A percentile compares a stretch with the other conserved stretches of the same genome.
Evolutionary conservation across 2,888 invertebrate species (phyloP).

Genomic region (Eretmocerus hayati): DNA sequence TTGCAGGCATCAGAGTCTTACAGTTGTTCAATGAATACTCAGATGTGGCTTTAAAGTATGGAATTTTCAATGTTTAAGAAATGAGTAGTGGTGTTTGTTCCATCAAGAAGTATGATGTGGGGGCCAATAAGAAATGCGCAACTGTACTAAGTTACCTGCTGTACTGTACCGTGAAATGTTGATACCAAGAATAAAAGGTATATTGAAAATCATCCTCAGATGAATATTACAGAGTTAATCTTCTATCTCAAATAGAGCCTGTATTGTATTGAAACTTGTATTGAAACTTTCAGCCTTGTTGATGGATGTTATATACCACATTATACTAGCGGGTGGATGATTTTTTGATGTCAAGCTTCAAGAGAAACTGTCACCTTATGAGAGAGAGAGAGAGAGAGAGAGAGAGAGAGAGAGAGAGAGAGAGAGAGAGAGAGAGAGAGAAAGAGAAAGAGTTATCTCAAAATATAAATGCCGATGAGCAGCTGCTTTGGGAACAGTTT

Average conservation of each 20-base stretch:
- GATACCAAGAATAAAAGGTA: constrained; percentile 88
- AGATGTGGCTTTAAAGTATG: constrained; percentile 95
- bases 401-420: no score
- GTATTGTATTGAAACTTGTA: neutral
- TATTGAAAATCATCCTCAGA: constrained; percentile 84
- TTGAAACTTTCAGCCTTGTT: constrained; percentile 48
- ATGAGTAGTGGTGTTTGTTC: constrained; percentile 90
- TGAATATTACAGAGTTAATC: constrained; percentile 77
- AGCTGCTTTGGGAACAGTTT: constrained; percentile 91
- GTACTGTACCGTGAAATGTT: constrained; percentile 81
- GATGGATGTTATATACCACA: constrained; percentile 63
- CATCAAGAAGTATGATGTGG: constrained; percentile 97
- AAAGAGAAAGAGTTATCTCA: constrained; percentile 77
- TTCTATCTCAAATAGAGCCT: neutral
- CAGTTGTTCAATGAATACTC: constrained; percentile 94
- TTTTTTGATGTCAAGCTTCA: constrained; percentile 83
- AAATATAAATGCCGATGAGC: constrained; percentile 98
- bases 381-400: no score
- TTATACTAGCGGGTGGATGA: constrained; percentile 82
- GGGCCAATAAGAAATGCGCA: constrained; percentile 87
- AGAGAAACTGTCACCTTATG: constrained; percentile 60
- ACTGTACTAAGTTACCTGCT: constrained; percentile 86
- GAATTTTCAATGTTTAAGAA: constrained; percentile 85
- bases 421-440: no score
- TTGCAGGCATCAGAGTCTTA: constrained; percentile 85